A percentile compares a stretch with the other conserved stretches of the same genome.
Conservation (phyloP, 1,140 invertebrate genomes). For the Rhopalosiphum maidis region DNA sequence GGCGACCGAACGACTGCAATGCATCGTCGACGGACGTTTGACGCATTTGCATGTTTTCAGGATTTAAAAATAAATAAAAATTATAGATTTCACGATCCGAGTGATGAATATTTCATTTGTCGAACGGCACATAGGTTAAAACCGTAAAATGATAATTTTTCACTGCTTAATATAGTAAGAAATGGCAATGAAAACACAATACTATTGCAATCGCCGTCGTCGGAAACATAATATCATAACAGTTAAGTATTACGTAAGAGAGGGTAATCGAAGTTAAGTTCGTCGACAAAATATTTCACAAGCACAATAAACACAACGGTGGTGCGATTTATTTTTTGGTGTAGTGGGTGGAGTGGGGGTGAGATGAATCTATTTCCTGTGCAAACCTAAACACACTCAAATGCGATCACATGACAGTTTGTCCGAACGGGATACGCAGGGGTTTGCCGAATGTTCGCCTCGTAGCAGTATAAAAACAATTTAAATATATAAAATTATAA, state of each 20-base stretch:
- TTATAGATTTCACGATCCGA: not conserved
- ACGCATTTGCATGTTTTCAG: not conserved
- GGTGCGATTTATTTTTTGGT: not conserved
- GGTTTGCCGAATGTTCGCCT: not conserved
- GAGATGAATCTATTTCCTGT: conserved; percentile 45
- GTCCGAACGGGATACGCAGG: not conserved
- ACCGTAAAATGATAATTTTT: not conserved
- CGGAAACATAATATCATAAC: conserved; percentile 16
- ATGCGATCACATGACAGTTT: conserved; percentile 20
- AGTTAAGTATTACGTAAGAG: not conserved
- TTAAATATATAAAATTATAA: conserved; percentile 23
- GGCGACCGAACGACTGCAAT: not conserved
- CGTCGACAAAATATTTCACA: conserved; percentile 4
- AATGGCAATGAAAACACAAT: not conserved
- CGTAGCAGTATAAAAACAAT: not conserved
- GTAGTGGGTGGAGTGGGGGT: not conserved
- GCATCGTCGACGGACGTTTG: not conserved
- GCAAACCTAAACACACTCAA: conserved; percentile 52
- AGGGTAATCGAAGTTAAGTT: not conserved
- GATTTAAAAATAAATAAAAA: not conserved
- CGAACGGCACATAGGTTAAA: not conserved
- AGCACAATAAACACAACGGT: not conserved
- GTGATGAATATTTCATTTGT: not conserved
- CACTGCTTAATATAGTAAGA: no score
- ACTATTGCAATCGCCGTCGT: not conserved